Conservation (phyloP, 92 coral and sea anemone genomes). For the Nematostella vectensis region DNA sequence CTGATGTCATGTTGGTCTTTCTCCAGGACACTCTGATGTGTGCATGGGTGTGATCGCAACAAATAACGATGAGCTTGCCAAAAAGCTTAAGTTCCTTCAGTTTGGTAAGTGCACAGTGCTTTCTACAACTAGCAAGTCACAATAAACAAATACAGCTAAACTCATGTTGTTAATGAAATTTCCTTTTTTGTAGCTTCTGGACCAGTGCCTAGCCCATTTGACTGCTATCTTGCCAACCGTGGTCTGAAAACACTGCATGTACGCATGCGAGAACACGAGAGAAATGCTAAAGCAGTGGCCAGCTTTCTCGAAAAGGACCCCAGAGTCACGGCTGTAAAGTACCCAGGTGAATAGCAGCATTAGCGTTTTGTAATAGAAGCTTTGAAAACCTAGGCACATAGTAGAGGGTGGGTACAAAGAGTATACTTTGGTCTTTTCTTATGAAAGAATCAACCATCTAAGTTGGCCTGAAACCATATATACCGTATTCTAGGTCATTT, state of each 20-base stretch:
- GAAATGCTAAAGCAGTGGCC: slow-evolving; percentile 82
- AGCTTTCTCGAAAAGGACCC: slow-evolving; percentile 69
- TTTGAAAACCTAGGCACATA: too few relatives aligned
- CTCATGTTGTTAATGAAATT: too few relatives aligned
- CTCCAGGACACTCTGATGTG: slow-evolving; percentile 88
- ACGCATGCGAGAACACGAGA: slow-evolving; percentile 84
- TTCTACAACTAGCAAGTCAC: background rate
- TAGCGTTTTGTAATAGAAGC: too few relatives aligned
- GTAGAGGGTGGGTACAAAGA: too few relatives aligned
- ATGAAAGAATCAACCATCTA: too few relatives aligned
- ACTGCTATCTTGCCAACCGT: slow-evolving; percentile 89
- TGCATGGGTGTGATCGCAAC: slow-evolving; percentile 94
- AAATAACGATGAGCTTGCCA: slow-evolving; percentile 61
- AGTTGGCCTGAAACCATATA: too few relatives aligned
- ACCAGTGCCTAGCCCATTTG: slow-evolving; percentile 92
- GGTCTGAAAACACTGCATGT: slow-evolving; percentile 88
- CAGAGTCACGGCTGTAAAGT: slow-evolving; percentile 64
- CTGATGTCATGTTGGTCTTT: background rate
- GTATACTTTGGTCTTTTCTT: too few relatives aligned
- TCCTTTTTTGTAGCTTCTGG: slow-evolving; percentile 95
- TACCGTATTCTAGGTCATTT: too few relatives aligned
- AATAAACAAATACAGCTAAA: background rate
- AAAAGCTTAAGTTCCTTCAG: slow-evolving; percentile 74
- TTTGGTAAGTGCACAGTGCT: slow-evolving; percentile 54
- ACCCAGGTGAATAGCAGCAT: slow-evolving; percentile 64